These are phyloP conservation scores for Cotesia typhae DNA, from an alignment of 1,140 invertebrate species.

Conservation along the genomic window DNA sequence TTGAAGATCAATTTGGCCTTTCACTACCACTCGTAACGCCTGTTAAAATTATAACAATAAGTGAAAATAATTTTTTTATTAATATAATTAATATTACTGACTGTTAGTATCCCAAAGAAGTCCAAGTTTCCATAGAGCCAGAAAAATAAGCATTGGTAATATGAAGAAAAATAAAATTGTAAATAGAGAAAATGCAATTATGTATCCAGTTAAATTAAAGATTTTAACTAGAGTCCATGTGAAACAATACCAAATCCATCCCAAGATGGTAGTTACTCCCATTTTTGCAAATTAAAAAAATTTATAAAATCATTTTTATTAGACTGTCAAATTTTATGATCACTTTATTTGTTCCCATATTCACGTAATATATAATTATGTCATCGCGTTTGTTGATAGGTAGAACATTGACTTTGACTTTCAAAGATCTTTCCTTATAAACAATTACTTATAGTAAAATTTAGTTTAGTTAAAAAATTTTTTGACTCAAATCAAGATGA, in stretches of 20 bases:
- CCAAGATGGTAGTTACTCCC: constrained; percentile 40
- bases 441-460: no score
- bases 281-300: constrained; percentile 37
- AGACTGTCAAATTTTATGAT: constrained; percentile 18
- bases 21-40: constrained; percentile 9
- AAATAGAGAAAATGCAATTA: constrained; percentile 34
- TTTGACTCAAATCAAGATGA: no score
- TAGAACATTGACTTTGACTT: background rate
- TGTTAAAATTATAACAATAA: constrained; percentile 5
- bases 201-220: constrained; percentile 34
- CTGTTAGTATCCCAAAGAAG: constrained; percentile 10
- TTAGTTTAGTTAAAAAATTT: no score
- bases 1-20: background rate
- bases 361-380: background rate
- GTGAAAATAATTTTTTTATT: background rate
- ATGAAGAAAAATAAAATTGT: constrained; percentile 29
- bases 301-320: constrained; percentile 10
- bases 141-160: constrained; percentile 28
- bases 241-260: constrained; percentile 38
- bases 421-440: no score
- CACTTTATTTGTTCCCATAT: background rate
- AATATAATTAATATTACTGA: background rate
- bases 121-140: constrained; percentile 15
- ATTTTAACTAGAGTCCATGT: constrained; percentile 20
- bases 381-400: background rate